Evolutionary conservation across 1,140 invertebrate genomes (phyloP).

Genomic region (Drosophila serrata): DNA sequence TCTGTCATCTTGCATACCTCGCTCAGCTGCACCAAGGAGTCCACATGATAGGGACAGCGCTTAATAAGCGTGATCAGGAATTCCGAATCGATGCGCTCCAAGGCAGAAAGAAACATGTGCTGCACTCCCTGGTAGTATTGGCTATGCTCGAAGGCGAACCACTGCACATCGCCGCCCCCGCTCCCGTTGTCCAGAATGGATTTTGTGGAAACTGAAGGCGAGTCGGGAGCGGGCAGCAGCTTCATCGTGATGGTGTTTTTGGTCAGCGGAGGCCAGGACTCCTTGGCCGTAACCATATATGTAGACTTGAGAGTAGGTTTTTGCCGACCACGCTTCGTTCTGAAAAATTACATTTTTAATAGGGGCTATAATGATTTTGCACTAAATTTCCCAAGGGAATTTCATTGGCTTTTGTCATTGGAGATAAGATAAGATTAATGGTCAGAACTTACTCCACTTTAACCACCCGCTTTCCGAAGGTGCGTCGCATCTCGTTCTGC

Average conservation of each 20-base stretch:
- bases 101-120: constrained; percentile 90
- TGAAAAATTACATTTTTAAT: constrained; percentile 51
- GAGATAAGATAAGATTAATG: constrained; percentile 5
- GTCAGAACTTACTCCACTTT: constrained; percentile 79
- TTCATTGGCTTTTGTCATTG: neutral
- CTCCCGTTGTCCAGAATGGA: constrained; percentile 18
- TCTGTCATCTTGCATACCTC: constrained; percentile 92
- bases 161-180: constrained; percentile 84
- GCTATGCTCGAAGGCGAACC: constrained; percentile 94
- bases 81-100: constrained; percentile 93
- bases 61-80: constrained; percentile 93
- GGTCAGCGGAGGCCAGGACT: constrained; percentile 89
- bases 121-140: constrained; percentile 91
- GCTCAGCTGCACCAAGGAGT: constrained; percentile 93
- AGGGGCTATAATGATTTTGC: neutral
- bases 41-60: constrained; percentile 92
- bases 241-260: constrained; percentile 92
- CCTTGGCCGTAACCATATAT: constrained; percentile 89
- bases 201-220: constrained; percentile 35
- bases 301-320: constrained; percentile 87
- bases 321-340: constrained; percentile 87
- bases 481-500: constrained; percentile 93
- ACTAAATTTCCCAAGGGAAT: neutral
- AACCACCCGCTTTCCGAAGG: constrained; percentile 93
- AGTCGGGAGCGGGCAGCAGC: constrained; percentile 86